These are phyloP conservation scores for Hedychridium roseum DNA, from an alignment of 2,888 invertebrate species.

Conservation along the genomic window DNA sequence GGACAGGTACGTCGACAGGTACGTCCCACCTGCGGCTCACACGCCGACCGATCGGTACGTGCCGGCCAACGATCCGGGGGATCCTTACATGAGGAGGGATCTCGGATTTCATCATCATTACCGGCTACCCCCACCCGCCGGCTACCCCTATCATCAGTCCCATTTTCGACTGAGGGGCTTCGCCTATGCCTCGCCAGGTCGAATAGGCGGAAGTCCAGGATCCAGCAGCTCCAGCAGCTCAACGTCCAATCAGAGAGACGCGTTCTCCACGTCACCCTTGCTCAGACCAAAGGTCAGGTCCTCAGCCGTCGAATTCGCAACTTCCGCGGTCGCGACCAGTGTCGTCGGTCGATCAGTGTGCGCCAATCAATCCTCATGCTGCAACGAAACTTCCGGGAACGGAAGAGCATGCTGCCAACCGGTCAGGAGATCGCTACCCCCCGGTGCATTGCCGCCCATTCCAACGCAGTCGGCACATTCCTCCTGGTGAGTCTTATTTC, in stretches of 20 bases:
- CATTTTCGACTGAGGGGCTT: constrained; percentile 59
- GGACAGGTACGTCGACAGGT: constrained; percentile 65
- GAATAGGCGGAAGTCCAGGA: constrained; percentile 63
- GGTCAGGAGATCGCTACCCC: constrained; percentile 68
- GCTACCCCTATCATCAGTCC: constrained; percentile 51
- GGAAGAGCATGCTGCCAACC: constrained; percentile 67
- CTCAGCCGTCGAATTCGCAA: constrained; percentile 57
- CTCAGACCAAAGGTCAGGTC: constrained; percentile 61
- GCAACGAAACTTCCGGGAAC: constrained; percentile 33
- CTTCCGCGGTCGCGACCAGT: constrained; percentile 41
- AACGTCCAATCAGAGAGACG: constrained; percentile 56
- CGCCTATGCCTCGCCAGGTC: constrained; percentile 58
- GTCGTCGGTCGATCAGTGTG: constrained; percentile 43
- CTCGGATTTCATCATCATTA: constrained; percentile 69
- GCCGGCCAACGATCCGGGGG: constrained; percentile 65
- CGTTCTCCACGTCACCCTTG: constrained; percentile 60
- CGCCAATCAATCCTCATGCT: constrained; percentile 46
- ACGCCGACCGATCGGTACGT: constrained; percentile 78
- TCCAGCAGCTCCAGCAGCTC: constrained; percentile 66
- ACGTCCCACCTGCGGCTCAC: constrained; percentile 75
- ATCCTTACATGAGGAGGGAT: constrained; percentile 70
- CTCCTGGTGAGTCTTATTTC: constrained; percentile 53
- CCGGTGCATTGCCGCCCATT: constrained; percentile 63
- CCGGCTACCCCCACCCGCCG: constrained; percentile 66
- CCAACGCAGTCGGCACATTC: constrained; percentile 50